These are phyloP conservation scores for Thaleichthys pacificus DNA, from an alignment of 2,797 vertebrate genomes.

Conservation along the genomic window DNA sequence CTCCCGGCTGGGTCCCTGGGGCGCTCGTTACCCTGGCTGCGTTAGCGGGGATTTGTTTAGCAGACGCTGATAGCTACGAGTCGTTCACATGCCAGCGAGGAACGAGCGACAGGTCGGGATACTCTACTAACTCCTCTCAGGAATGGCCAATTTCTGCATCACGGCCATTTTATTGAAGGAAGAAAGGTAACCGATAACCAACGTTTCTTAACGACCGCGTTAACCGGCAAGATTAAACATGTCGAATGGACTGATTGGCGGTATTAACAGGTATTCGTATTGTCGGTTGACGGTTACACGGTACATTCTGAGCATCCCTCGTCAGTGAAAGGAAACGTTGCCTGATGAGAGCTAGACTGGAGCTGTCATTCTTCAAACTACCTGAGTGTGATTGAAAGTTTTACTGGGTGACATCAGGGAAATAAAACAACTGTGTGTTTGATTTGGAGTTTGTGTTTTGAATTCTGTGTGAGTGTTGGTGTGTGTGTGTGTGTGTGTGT, in stretches of 20 bases:
- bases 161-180: too few species aligned
- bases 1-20: slow-evolving; percentile 26
- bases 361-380: neutral
- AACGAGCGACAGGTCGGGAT: neutral
- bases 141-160: too few species aligned
- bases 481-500: slow-evolving; percentile 14
- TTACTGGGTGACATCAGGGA: neutral
- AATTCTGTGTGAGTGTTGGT: neutral
- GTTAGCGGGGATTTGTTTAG: slow-evolving; percentile 50
- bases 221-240: too few species aligned
- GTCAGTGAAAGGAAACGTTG: neutral
- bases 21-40: slow-evolving; percentile 46
- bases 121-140: too few species aligned
- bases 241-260: too few species aligned
- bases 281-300: too few species aligned
- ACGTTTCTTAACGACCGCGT: too few species aligned
- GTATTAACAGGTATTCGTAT: too few species aligned
- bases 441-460: neutral
- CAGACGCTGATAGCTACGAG: slow-evolving; percentile 30
- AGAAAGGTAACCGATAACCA: too few species aligned
- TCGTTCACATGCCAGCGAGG: slow-evolving; percentile 6
- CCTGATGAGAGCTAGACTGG: neutral
- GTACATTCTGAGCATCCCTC: too few species aligned
- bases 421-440: slow-evolving; percentile 10
- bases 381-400: neutral